Conservation (phyloP, 2,888 invertebrate species). For the Penaeus monodon region DNA sequence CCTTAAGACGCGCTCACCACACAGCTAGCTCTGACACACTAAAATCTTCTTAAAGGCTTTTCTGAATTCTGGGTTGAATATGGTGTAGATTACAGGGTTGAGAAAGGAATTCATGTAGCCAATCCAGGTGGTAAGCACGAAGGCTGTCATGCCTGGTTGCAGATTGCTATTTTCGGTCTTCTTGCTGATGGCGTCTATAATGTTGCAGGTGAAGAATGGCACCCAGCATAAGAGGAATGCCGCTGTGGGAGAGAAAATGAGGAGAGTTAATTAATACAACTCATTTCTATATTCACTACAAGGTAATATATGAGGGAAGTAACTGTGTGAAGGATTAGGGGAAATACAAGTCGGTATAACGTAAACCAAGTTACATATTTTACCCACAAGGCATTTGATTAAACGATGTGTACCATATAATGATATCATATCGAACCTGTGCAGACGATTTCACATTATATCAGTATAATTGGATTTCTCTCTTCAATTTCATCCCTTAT, state of each 20-base stretch:
- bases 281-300: too few species aligned
- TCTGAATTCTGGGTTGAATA: slow-evolving; percentile 92
- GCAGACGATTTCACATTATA: too few species aligned
- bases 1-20: background rate
- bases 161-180: slow-evolving; percentile 81
- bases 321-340: too few species aligned
- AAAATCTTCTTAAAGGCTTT: slow-evolving; percentile 97
- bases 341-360: too few species aligned
- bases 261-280: too few species aligned
- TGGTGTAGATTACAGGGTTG: slow-evolving; percentile 73
- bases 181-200: slow-evolving; percentile 95
- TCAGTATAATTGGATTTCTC: too few species aligned
- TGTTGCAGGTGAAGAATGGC: slow-evolving; percentile 98
- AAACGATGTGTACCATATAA: too few species aligned
- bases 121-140: slow-evolving; percentile 96
- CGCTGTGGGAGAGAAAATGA: slow-evolving; percentile 77
- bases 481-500: too few species aligned
- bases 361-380: too few species aligned
- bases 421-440: too few species aligned
- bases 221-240: slow-evolving; percentile 99
- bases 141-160: slow-evolving; percentile 87
- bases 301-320: too few species aligned
- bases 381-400: too few species aligned
- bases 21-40: slow-evolving; percentile 66
- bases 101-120: slow-evolving; percentile 89